Percentiles rank a stretch among this genome's conserved stretches.
phyloP scores from a whole-genome alignment of 2,113 vertebrate genomes.

The Nyctibius bracteatus region DNA sequence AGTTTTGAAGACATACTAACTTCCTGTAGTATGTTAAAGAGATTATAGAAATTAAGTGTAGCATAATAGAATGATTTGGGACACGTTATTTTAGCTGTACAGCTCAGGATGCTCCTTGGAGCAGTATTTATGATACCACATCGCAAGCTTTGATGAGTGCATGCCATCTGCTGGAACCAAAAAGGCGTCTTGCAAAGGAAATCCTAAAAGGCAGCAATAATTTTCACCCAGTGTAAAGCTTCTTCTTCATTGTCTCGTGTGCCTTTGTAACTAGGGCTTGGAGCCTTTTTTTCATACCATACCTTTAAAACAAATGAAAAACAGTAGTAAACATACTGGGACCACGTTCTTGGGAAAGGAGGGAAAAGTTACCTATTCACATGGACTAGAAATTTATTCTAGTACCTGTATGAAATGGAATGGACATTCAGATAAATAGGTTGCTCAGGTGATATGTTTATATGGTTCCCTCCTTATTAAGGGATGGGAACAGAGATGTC shows the following conservation, averaged over 20 bases:
- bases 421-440: not conserved
- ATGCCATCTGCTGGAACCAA: constrained; percentile 58
- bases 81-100: not conserved
- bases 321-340: not conserved
- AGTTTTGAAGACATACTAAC: not conserved
- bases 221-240: not conserved
- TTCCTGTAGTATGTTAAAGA: not conserved
- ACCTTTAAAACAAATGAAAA: not conserved
- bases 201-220: not conserved
- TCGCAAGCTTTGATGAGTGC: constrained; percentile 15
- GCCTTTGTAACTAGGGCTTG: not conserved
- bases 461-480: not conserved
- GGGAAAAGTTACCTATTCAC: not conserved
- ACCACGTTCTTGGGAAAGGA: not conserved
- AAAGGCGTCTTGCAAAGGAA: not conserved
- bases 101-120: constrained; percentile 1
- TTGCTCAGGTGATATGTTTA: not conserved
- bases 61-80: not conserved
- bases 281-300: not conserved
- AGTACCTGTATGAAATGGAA: not conserved
- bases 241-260: not conserved
- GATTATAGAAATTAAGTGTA: not conserved
- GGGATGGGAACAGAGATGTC: not conserved
- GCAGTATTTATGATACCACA: not conserved
- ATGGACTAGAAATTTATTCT: not conserved